phyloP scores from a whole-genome alignment of 2,888 invertebrate genomes.

The Drosophila affinis region DNA sequence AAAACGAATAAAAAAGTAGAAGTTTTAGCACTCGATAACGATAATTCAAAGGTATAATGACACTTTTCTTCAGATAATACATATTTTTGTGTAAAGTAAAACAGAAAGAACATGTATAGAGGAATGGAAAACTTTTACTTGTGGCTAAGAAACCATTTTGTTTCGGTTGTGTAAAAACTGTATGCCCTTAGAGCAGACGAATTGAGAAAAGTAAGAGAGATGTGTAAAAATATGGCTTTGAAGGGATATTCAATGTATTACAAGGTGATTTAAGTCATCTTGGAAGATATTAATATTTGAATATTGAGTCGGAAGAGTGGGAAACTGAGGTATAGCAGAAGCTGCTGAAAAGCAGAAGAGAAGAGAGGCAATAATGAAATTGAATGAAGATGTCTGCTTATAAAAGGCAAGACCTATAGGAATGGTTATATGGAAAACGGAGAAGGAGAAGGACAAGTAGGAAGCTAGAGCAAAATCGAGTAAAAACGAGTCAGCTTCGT shows the following conservation, averaged over 20 bases:
- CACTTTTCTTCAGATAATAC: background rate
- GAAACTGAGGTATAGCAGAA: no score
- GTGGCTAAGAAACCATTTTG: background rate
- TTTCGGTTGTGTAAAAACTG: background rate
- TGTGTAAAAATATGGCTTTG: no score
- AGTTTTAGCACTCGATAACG: slow-evolving; percentile 1
- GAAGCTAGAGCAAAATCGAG: background rate
- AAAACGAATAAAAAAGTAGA: slow-evolving; percentile 73
- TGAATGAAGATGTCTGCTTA: no score
- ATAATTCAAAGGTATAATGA: no score
- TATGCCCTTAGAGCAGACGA: background rate
- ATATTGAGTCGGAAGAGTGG: no score
- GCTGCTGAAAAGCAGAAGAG: no score
- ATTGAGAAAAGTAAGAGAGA: background rate
- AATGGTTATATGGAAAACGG: no score
- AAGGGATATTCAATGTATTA: background rate
- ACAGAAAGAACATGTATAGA: background rate
- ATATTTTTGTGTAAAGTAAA: no score
- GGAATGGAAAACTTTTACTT: no score
- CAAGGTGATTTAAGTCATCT: background rate
- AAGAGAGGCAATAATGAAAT: no score
- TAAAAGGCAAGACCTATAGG: no score
- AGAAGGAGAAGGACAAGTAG: no score
- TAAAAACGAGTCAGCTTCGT: background rate
- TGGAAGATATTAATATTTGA: background rate